phyloP scores from a whole-genome alignment of 1,140 invertebrate species.

The Musca domestica region DNA sequence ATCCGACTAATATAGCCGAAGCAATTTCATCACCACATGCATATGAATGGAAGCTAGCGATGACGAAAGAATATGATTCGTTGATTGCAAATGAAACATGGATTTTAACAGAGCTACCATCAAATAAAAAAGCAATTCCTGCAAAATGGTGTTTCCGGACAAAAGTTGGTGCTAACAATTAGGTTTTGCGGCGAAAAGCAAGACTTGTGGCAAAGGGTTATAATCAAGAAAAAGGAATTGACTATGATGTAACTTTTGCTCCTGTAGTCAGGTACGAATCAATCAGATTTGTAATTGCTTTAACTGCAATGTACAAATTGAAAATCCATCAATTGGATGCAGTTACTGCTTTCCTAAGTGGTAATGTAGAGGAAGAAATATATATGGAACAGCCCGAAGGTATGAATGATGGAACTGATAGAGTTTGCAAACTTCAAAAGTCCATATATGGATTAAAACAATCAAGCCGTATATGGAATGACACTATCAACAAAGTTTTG shows the following conservation, averaged over 20 bases:
- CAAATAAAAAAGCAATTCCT: constrained; percentile 2
- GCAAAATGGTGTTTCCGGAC: constrained; percentile 3
- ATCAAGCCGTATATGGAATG: constrained; percentile 34
- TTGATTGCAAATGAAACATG: too few species aligned
- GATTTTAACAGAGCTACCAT: too few species aligned
- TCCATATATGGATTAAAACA: constrained; percentile 42
- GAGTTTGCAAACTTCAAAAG: constrained; percentile 31
- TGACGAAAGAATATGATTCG: too few species aligned
- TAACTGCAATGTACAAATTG: too few species aligned
- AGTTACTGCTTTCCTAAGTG: too few species aligned
- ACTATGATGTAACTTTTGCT: constrained; percentile 1
- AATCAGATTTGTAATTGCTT: neutral
- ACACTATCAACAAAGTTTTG: constrained; percentile 23
- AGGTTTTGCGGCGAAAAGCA: neutral
- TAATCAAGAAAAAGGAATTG: constrained; percentile 20
- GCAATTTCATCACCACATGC: neutral
- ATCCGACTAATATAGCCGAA: constrained; percentile 7
- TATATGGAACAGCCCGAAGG: too few species aligned
- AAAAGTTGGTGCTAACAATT: neutral
- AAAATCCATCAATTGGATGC: too few species aligned
- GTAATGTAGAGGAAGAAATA: too few species aligned
- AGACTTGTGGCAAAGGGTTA: too few species aligned
- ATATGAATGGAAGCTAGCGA: too few species aligned
- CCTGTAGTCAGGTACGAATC: constrained; percentile 5
- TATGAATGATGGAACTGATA: too few species aligned